Base-by-base conservation (phyloP, 2,888 invertebrate genomes). In the Tiphia femorata region DNA sequence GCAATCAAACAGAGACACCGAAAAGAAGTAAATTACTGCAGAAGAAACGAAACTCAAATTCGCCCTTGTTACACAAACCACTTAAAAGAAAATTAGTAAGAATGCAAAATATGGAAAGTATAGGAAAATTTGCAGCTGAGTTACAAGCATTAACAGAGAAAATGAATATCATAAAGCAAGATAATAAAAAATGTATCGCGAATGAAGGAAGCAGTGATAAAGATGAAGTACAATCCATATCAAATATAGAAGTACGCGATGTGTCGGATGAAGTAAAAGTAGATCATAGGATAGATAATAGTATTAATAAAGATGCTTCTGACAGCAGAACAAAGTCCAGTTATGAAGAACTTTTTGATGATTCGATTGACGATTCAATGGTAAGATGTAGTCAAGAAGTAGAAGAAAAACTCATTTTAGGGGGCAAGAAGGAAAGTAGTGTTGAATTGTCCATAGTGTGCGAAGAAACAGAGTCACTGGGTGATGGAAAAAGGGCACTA, bases 371-470 rank as follows among this genome's bases (percentile, higher is more conserved):
- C 3, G 76, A 76, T 20, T 75, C 64, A 7, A 76, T 78, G 74
- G 67, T 74, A 4, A 73, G 62, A 25, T 78, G 78, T 38, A 78
- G 77, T 46, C 78, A 78, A 25, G 78, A 78, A 46, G 58, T 78
- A 7, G 78, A 78, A 25, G 66, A 69, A 16, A 77, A 69, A 46
- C 68, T 64, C 4, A 57, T 73, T 5, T 14, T 25, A 21, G 12
- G 17, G 3, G 41, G 6, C 8, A 55, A 53, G 35, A 44, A 3
- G 6, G 48, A 23, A 17, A 19, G 33, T n/a, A 6, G 5, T 16
- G 14, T 12, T 2, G 35, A 46, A 10, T 20, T 49, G n/a, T 43
- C 38, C 1, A 4, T 8, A 7, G 14, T 38, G n/a, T 19, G 3
- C 0, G 47, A 62, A n/a, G 23, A 52, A 6, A 48, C 49, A 29